These are phyloP conservation scores for Ceyx margarethae DNA, from an alignment of 2,113 vertebrate species.

Conservation along the genomic window DNA sequence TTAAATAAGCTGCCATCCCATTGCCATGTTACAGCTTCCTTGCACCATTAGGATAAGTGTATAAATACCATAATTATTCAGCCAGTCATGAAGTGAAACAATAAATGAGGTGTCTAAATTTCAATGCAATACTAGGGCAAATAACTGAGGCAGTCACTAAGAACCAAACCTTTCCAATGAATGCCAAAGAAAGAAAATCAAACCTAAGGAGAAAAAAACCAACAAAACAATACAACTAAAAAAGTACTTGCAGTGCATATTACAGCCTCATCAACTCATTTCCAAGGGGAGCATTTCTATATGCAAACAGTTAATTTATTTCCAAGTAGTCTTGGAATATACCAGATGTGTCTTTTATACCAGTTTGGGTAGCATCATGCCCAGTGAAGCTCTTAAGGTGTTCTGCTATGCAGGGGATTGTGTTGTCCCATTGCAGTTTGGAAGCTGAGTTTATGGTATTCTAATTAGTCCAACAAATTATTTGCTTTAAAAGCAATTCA, in stretches of 20 bases:
- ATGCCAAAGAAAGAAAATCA: conserved; percentile 1
- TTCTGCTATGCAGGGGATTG: background rate
- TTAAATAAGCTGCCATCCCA: conserved; percentile 8
- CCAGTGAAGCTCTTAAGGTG: background rate
- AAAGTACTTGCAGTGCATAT: background rate
- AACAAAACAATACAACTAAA: background rate
- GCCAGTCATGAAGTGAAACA: background rate
- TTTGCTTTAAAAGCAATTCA: background rate
- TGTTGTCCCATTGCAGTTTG: conserved; percentile 1
- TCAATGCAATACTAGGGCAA: background rate
- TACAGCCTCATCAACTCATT: conserved; percentile 1
- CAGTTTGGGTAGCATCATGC: background rate
- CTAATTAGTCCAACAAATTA: conserved; percentile 11
- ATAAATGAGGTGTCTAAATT: background rate
- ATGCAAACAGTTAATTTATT: conserved; percentile 20
- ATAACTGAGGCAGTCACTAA: conserved; percentile 26
- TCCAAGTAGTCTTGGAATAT: background rate
- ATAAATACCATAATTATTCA: conserved; percentile 20
- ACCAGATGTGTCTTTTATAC: background rate
- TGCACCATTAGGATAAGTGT: conserved; percentile 15
- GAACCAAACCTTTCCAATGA: conserved; percentile 2
- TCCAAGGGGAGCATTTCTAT: background rate
- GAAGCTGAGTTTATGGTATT: background rate
- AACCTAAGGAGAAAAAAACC: background rate
- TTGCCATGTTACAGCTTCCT: background rate